A percentile compares a stretch with the other conserved stretches of the same genome.
phyloP scores from a whole-genome alignment of 2,888 invertebrate species.

The Tholera decimalis region DNA sequence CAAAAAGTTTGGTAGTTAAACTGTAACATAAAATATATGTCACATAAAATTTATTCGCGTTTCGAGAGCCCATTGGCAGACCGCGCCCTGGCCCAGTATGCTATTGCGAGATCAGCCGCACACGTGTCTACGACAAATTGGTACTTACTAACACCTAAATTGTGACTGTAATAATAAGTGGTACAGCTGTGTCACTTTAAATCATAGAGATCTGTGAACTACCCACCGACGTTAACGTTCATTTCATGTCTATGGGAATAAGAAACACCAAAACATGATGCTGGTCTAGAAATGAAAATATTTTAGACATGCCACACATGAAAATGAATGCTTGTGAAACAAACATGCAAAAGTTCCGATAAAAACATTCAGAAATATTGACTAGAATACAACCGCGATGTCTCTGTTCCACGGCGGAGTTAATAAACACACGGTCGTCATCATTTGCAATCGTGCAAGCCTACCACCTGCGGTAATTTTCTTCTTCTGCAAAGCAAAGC shows the following conservation, averaged over 20 bases:
- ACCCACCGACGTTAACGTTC: constrained; percentile 22
- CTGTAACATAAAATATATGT: constrained; percentile 63
- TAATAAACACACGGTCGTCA: constrained; percentile 23
- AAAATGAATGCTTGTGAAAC: background rate
- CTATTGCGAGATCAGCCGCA: constrained; percentile 81
- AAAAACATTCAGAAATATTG: background rate
- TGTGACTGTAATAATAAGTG: constrained; percentile 57
- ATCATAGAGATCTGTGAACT: constrained; percentile 22
- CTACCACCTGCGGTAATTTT: constrained; percentile 80
- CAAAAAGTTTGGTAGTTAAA: constrained; percentile 45
- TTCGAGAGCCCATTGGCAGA: constrained; percentile 77
- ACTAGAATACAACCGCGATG: background rate
- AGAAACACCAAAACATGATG: background rate
- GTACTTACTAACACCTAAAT: constrained; percentile 63
- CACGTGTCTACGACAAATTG: constrained; percentile 80
- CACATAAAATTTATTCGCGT: constrained; percentile 77
- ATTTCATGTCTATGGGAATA: background rate
- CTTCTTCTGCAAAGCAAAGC: constrained; percentile 83
- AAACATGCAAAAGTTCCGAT: background rate
- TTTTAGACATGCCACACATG: background rate
- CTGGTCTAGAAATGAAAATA: background rate
- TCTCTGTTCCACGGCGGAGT: constrained; percentile 3
- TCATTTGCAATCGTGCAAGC: constrained; percentile 59
- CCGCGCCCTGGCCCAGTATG: constrained; percentile 86
- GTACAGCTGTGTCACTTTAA: constrained; percentile 59